Base-by-base conservation (phyloP, 2,113 vertebrate genomes). In the Serinus canaria region DNA sequence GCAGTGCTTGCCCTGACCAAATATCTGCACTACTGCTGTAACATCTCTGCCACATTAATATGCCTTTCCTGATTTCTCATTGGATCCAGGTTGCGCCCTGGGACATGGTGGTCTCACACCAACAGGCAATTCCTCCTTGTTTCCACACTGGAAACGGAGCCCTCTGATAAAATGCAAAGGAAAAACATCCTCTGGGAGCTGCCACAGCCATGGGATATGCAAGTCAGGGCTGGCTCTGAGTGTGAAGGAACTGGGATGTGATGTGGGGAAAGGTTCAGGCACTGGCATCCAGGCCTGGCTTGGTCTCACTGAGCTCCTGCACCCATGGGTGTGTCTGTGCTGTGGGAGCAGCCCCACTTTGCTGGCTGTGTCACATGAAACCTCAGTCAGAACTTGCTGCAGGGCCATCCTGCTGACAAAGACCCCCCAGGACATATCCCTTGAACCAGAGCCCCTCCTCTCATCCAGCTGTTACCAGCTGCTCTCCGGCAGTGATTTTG, bases 311-410 rank as follows among this genome's bases (percentile, higher is more conserved):
- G 35, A 0, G 19, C 11, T 41, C 20, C 47, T 11, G n/a, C 31
- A 7, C 0, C 0, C 44, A 23, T 1, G 0, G 4, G 10, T 5
- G 23, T 3, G 3, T 15, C 35, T 3, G 37, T 22, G 64, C 41
- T 24, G 44, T 2, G 35, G 11, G n/a, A 1, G 53, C 80, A 39
- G 46, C 47, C 33, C 30, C 28, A 6, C 19, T 22, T 15, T 3
- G 0, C 28, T 23, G 22, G 24, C 41, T 15, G 19, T 43, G 37
- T 19, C 11, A 0, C 11, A 19, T 0, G 9, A 33, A 72, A 37
- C 39, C 41, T 6, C 13, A 25, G 62, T 3, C 1, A 6, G 15
- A 41, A 10, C 21, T 17, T 3, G 1, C 10, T 8, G 14, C 39
- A 31, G 43, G 0, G 5, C n/a, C 10, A 18, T 11, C 12, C 64